Conservation (phyloP, 2,797 vertebrate species). For the Novumbra hubbsi region DNA sequence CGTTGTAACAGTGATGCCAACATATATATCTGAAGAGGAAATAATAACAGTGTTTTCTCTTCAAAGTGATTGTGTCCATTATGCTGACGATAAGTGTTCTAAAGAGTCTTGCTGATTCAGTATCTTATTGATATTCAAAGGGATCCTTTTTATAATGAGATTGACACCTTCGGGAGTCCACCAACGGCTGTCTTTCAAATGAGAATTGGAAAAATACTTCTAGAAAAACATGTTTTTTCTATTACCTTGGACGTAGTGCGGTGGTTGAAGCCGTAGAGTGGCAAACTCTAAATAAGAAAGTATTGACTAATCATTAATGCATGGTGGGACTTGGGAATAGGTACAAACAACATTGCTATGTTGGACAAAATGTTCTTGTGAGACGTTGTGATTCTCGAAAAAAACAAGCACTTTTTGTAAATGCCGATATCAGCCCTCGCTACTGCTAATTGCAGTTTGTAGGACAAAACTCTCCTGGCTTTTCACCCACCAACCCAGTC, state of each 20-base stretch:
- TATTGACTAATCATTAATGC: neutral
- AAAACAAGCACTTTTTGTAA: constrained; percentile 25
- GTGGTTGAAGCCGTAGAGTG: neutral
- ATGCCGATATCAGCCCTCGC: constrained; percentile 11
- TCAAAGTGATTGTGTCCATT: neutral
- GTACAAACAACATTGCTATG: neutral
- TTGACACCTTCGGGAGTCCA: neutral
- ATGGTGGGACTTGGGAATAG: neutral
- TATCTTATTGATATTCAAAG: neutral
- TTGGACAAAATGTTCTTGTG: constrained; percentile 33
- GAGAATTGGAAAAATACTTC: neutral
- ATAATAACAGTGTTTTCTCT: neutral
- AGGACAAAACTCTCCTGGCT: neutral
- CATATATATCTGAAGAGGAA: neutral
- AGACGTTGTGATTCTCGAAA: constrained; percentile 29
- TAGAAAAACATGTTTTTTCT: neutral
- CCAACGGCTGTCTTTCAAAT: neutral
- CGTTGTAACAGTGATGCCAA: neutral
- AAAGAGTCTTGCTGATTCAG: neutral
- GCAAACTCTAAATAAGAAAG: neutral
- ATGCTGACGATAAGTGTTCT: neutral
- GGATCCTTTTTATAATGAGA: neutral
- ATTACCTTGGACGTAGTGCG: neutral
- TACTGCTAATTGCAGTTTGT: constrained; percentile 24
- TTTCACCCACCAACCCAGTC: neutral